These are phyloP conservation scores for Thryonomys swinderianus DNA, from an alignment of 2,113 vertebrate genomes.

Conservation along the genomic window DNA sequence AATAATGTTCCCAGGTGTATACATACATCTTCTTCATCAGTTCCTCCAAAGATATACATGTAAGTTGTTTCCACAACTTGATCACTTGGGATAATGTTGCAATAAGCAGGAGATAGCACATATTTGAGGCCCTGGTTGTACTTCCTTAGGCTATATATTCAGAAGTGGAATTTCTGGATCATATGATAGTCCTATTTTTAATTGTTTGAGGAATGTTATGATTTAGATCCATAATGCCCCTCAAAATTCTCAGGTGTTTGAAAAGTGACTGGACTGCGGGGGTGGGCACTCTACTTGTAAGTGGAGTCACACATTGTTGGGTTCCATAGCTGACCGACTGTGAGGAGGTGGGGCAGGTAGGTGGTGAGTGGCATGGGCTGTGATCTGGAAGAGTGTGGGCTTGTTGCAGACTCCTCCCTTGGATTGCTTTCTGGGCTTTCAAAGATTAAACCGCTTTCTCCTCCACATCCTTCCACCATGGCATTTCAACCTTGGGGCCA, in stretches of 20 bases:
- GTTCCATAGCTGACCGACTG: not conserved
- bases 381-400: not conserved
- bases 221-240: not conserved
- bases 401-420: not conserved
- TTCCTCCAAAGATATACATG: not conserved
- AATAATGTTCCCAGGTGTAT: not conserved
- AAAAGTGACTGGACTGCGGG: not conserved
- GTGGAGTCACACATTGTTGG: not conserved
- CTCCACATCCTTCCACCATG: not conserved
- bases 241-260: not conserved
- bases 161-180: not conserved
- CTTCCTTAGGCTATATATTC: not conserved
- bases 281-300: not conserved
- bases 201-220: not conserved
- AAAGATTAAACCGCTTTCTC: not conserved
- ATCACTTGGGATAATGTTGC: not conserved
- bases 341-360: not conserved
- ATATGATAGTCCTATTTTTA: not conserved
- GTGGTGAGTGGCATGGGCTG: not conserved
- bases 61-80: not conserved
- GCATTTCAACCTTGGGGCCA: not conserved
- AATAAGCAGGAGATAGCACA: not conserved
- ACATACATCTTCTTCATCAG: not conserved
- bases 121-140: not conserved
- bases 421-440: not conserved